A percentile compares a stretch with the other conserved stretches of the same genome.
phyloP scores from a whole-genome alignment of 1,140 invertebrate species.

The Portunus trituberculatus region DNA sequence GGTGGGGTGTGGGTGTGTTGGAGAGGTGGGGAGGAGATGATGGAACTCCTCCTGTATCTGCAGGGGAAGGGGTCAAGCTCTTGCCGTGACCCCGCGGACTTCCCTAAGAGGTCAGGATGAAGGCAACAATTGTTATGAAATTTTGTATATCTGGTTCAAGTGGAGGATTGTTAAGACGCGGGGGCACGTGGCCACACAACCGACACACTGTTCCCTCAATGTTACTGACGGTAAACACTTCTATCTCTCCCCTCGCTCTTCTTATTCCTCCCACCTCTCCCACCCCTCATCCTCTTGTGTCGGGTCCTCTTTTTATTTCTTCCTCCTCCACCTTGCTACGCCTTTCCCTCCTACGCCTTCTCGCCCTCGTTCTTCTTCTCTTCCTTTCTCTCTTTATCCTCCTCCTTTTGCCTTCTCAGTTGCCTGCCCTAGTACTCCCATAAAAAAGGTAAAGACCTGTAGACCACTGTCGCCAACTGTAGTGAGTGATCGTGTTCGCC shows the following conservation, averaged over 20 bases:
- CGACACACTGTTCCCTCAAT: constrained; percentile 58
- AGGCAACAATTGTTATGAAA: constrained; percentile 71
- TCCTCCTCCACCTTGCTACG: neutral
- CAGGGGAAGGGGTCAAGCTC: constrained; percentile 50
- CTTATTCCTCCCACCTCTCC: neutral
- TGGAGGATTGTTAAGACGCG: constrained; percentile 46
- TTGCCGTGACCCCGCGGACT: constrained; percentile 34
- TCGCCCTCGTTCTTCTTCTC: neutral
- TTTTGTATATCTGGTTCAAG: constrained; percentile 66
- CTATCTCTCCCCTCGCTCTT: neutral
- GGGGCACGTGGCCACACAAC: constrained; percentile 48
- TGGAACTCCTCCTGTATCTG: too few species aligned
- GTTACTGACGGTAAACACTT: constrained; percentile 51
- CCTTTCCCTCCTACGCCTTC: neutral
- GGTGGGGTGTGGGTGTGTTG: neutral
- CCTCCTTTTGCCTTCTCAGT: neutral
- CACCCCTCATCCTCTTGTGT: neutral
- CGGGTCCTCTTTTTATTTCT: neutral
- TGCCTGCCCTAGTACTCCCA: too few species aligned
- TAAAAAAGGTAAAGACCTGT: too few species aligned
- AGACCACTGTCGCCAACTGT: too few species aligned
- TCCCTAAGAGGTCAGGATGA: constrained; percentile 58
- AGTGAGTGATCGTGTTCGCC: too few species aligned
- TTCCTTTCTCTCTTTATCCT: neutral
- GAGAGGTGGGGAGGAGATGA: neutral